Percentiles rank a stretch among this genome's conserved stretches.
Evolutionary conservation across 2,888 invertebrate genomes (phyloP).

Genomic region (Brachypterus glaber): DNA sequence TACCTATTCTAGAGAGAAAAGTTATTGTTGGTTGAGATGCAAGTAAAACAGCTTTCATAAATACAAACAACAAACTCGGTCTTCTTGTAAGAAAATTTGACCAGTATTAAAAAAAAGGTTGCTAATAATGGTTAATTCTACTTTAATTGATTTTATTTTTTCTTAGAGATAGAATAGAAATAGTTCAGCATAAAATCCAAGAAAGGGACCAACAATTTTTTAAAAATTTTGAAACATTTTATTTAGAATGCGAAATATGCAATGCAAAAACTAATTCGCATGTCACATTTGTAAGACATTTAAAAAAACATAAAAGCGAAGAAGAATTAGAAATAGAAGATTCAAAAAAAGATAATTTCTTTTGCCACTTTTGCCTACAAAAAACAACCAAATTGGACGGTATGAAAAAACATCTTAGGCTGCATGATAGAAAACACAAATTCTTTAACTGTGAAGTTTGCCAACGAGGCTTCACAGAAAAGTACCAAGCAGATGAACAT

Average conservation of each 20-base stretch:
- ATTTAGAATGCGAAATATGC: not conserved
- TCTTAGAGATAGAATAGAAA: no score
- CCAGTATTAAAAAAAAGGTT: no score
- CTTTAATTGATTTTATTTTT: no score
- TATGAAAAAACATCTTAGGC: constrained; percentile 9
- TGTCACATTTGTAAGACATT: constrained; percentile 8
- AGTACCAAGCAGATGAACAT: constrained; percentile 1
- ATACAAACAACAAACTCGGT: no score
- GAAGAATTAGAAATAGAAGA: not conserved
- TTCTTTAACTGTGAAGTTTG: constrained; percentile 9
- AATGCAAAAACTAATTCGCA: not conserved
- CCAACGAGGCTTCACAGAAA: not conserved
- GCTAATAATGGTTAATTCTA: no score
- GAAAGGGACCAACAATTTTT: no score
- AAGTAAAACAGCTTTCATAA: no score
- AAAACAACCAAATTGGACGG: constrained; percentile 4
- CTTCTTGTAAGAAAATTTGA: no score
- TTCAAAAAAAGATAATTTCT: constrained; percentile 3
- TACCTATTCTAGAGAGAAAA: no score
- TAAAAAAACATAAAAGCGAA: constrained; percentile 3
- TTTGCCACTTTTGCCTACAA: constrained; percentile 12
- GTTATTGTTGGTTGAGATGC: no score
- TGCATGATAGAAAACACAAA: constrained; percentile 4
- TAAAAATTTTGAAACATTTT: not conserved
- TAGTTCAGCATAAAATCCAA: no score